Evolutionary conservation across 2,888 invertebrate species (phyloP), one percentile per base, ranked within the genome.

Genomic region (Cantharis rustica): DNA sequence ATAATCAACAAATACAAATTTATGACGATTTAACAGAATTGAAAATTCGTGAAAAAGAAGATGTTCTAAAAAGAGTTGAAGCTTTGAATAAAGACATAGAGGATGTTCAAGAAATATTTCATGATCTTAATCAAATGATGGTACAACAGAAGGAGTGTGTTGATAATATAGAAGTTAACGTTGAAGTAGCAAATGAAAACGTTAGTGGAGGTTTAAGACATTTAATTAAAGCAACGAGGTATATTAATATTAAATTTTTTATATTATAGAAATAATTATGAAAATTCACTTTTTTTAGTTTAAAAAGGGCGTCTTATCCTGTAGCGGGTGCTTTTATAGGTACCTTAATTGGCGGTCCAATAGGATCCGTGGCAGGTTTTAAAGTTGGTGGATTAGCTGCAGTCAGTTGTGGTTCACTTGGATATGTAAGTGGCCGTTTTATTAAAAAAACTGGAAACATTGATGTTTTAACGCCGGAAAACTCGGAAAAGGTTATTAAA

Each of bases 371-470:
- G 72, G 93, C 92, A 77, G 96, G 95, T 79, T 85, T 93, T 1
- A 95, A 95, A 87, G 88, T 93, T 10, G 94, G 94, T 5, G 92
- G 93, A n/a, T 84, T 93, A 16, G 91, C 93, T 15, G 92, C 93
- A 0, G 85, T 94, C 15, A 91, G 93, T 15, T 93, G 94, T 80
- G 93, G 93, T 4, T 86, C 93, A 73, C 88, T 93, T 70, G 94
- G 94, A 11, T 93, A 91, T 83, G 91, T 91, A 0, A 91, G 93
- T 61, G 93, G 92, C 20, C 90, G 89, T 61, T 88, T 91, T 10
- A 83, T 92, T 13, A 92, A 91, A 80, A 77, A 73, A 66, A 75
- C 23, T 23, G 31, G 27, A 70, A 16, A 16, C 16, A 47, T 16
- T 26, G 16, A 68, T 5, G 17, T 20, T 20, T 5, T 10, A 31